Base-by-base conservation (phyloP, 2,888 invertebrate genomes). In the Drosophila pegasa region DNA sequence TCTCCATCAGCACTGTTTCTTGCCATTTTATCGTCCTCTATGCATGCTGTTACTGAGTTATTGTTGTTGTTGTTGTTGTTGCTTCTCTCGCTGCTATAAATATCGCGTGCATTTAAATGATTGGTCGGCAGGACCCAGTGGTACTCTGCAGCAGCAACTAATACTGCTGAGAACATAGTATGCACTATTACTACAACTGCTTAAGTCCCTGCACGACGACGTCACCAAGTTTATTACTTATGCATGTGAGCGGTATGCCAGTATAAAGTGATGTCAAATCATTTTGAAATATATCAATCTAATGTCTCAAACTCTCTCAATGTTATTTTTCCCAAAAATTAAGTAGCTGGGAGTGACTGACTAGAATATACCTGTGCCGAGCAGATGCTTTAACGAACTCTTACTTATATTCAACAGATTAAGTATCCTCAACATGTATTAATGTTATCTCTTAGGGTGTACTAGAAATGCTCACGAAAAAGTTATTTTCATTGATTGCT, bases 61-160 rank as follows among this genome's bases (percentile, higher is more conserved):
- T 66, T 66, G 67, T 67, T 64, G 50, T 52, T 65, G 51, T 54
- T 69, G 58, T 66, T 66, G 67, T 67, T 64, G 50, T 52, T 65
- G 51, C 51, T 71, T 58, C 61, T 69, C 43, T 41, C 51, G 52
- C 56, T 56, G 22, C 61, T 65, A 55, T 45, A 75, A 70, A 83
- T 73, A 85, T 86, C 89, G 85, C 85, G 85, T 86, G 85, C 89
- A 86, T 82, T 87, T 86, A 87, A 86, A 86, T 86, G 87, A 86
- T 86, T 86, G 89, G 78, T 77, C 87, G 77, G 79, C 48, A 65
- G 59, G 58, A 67, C 75, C 41, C 69, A 64, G 55, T 69, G 73
- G 69, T 52, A 62, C 71, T 71, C 68, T 72, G 76, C 73, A 76
- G 67, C 71, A 69, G 65, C 61, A 69, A 45, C 66, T 61, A 66